These are phyloP conservation scores for Hyaena hyaena DNA, from an alignment of 2,113 vertebrate species.

Conservation along the genomic window DNA sequence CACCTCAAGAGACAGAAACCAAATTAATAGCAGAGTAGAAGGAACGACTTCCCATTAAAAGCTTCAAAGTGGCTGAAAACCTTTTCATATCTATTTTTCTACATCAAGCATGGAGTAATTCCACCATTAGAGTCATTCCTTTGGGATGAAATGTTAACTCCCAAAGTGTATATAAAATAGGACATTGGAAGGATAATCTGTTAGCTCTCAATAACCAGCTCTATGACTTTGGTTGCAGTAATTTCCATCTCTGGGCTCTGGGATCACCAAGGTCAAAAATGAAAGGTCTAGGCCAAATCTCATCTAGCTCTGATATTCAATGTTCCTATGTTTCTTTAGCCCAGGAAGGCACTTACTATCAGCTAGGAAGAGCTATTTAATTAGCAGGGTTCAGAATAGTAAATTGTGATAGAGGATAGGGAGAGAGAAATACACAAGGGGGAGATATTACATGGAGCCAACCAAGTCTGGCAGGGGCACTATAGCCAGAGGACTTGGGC, in stretches of 20 bases:
- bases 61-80: background rate
- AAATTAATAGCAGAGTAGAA: background rate
- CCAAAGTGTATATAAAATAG: background rate
- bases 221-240: background rate
- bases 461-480: background rate
- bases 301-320: background rate
- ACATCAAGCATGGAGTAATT: background rate
- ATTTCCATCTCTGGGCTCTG: background rate
- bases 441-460: background rate
- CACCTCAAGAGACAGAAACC: background rate
- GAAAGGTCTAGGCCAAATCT: background rate
- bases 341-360: background rate
- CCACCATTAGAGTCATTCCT: background rate
- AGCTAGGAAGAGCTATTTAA: background rate
- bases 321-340: background rate
- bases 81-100: background rate
- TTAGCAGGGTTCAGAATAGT: background rate
- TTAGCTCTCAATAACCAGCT: background rate
- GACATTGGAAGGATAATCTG: background rate
- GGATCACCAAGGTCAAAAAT: background rate
- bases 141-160: conserved; percentile 17
- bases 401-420: background rate
- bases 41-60: background rate
- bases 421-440: background rate
- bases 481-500: background rate